phyloP scores from a whole-genome alignment of 2,113 vertebrate species.

The Sphaerodactylus townsendi region DNA sequence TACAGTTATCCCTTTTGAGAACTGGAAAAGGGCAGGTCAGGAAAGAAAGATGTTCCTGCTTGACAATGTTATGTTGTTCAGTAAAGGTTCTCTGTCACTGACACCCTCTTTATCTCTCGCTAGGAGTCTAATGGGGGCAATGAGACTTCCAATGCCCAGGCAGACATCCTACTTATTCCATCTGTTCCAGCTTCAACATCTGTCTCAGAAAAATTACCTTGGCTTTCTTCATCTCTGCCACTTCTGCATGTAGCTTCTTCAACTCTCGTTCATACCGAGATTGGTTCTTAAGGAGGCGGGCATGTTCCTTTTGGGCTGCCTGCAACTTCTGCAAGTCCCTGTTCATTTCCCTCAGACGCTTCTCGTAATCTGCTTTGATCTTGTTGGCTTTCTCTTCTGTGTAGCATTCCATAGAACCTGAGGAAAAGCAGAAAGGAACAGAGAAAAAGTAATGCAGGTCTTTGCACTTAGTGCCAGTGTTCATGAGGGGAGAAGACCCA shows the following conservation, averaged over 20 bases:
- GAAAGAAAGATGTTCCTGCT: background rate
- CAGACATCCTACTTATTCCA: background rate
- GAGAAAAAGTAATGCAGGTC: background rate
- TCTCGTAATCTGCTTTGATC: slow-evolving; percentile 94
- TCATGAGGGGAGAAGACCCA: background rate
- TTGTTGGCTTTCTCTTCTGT: slow-evolving; percentile 94
- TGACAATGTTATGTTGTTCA: background rate
- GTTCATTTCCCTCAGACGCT: slow-evolving; percentile 97
- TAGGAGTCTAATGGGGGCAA: background rate
- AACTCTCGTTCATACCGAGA: slow-evolving; percentile 91
- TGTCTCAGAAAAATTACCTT: slow-evolving; percentile 76
- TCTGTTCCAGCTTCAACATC: background rate
- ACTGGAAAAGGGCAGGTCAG: background rate
- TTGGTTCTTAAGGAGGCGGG: slow-evolving; percentile 95
- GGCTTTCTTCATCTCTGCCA: slow-evolving; percentile 97
- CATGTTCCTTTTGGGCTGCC: slow-evolving; percentile 92
- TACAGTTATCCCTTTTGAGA: background rate
- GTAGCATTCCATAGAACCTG: slow-evolving; percentile 94
- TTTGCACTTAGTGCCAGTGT: background rate
- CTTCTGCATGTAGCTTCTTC: slow-evolving; percentile 91
- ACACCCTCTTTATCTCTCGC: background rate
- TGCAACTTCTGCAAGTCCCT: slow-evolving; percentile 93
- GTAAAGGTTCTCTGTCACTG: background rate
- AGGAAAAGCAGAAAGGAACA: background rate
- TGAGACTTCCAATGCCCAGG: background rate